Percentiles rank a stretch among this genome's conserved stretches.
These are phyloP conservation scores for Apogon hyalosoma DNA, from an alignment of 2,797 vertebrate genomes.

Conservation along the genomic window DNA sequence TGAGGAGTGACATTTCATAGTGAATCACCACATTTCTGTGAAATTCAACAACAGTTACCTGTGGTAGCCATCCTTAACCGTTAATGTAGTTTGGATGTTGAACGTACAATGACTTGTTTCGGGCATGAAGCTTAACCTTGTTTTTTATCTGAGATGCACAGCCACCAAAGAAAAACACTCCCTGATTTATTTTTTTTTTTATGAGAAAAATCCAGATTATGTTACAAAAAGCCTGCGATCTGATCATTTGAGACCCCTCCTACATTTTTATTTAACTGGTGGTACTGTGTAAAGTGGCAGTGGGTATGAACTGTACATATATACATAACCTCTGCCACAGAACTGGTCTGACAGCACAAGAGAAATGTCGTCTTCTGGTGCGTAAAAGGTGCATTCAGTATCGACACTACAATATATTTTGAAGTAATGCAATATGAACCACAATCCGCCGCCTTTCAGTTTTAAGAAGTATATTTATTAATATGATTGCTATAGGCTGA, in stretches of 20 bases:
- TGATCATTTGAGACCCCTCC: conserved; percentile 11
- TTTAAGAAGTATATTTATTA: conserved; percentile 82
- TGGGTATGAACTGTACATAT: conserved; percentile 40
- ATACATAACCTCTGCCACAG: conserved; percentile 10
- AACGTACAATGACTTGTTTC: conserved; percentile 42
- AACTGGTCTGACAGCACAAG: conserved; percentile 36
- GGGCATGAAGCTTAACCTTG: conserved; percentile 34
- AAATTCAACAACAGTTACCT: conserved; percentile 33
- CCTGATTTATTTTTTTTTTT: conserved; percentile 20
- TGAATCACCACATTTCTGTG: conserved; percentile 64
- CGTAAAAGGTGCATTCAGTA: conserved; percentile 54
- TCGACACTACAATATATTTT: conserved; percentile 79
- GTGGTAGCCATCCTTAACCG: conserved; percentile 35
- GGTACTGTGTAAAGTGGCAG: conserved; percentile 36
- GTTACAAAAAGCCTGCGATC: conserved; percentile 34
- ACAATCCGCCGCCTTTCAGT: conserved; percentile 72
- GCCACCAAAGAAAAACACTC: conserved; percentile 73
- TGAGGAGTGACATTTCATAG: conserved; percentile 55
- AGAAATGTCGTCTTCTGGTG: conserved; percentile 64
- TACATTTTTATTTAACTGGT: conserved; percentile 23
- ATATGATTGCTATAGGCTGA: conserved; percentile 65
- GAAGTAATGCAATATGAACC: conserved; percentile 79
- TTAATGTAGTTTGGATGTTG: conserved; percentile 19
- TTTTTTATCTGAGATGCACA: conserved; percentile 38
- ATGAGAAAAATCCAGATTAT: conserved; percentile 30